A percentile compares a stretch with the other conserved stretches of the same genome.
These are phyloP conservation scores for Agapostemon virescens DNA, from an alignment of 2,888 invertebrate genomes.

Conservation along the genomic window DNA sequence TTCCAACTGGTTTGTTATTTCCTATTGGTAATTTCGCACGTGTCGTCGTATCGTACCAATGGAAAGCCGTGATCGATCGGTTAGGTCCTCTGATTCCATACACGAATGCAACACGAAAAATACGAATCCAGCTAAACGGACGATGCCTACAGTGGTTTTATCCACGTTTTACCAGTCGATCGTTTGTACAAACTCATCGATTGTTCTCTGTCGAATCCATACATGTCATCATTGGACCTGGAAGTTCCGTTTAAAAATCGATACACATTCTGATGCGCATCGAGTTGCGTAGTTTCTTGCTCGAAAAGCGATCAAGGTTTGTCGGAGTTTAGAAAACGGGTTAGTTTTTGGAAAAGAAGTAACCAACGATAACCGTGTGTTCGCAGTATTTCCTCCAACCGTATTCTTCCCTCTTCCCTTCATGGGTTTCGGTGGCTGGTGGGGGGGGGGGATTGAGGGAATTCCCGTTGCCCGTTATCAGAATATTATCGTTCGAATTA, in stretches of 20 bases:
- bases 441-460: background rate
- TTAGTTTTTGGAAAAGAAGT: background rate
- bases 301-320: background rate
- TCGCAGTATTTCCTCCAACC: background rate
- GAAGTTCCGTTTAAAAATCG: background rate
- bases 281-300: constrained; percentile 2
- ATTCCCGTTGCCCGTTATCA: constrained; percentile 12
- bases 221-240: background rate
- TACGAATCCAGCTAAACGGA: background rate
- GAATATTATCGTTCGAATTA: constrained; percentile 13
- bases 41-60: background rate
- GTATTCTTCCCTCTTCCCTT: too few relatives aligned
- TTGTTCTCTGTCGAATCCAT: background rate
- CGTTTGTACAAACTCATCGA: background rate
- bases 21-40: background rate
- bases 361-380: background rate
- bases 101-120: background rate
- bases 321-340: background rate
- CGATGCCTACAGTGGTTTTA: background rate
- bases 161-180: background rate
- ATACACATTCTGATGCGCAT: background rate
- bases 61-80: background rate
- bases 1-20: background rate
- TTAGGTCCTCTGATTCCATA: background rate
- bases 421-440: too few relatives aligned